These are phyloP conservation scores for Eupithecia exiguata DNA, from an alignment of 2,888 invertebrate species.

Conservation along the genomic window DNA sequence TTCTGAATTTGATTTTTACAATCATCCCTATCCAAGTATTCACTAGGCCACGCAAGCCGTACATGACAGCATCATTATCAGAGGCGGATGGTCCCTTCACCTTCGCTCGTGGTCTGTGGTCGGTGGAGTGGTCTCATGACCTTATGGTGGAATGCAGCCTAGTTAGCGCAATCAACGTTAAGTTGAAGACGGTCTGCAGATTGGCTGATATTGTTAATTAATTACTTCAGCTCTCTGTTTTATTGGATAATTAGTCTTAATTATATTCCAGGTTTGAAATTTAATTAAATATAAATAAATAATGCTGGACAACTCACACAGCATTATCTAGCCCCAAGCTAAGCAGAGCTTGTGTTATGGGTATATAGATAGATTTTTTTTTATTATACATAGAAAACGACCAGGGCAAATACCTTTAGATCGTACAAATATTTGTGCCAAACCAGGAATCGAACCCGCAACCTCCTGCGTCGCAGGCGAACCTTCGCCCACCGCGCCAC, in stretches of 20 bases:
- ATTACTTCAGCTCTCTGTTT: neutral
- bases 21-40: neutral
- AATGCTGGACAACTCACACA: too few relatives aligned
- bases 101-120: neutral
- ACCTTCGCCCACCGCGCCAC: too few relatives aligned
- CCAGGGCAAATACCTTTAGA: too few relatives aligned
- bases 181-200: neutral
- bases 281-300: too few relatives aligned
- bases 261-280: neutral
- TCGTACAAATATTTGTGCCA: too few relatives aligned
- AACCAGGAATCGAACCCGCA: too few relatives aligned
- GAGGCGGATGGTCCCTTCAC: neutral
- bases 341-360: too few relatives aligned
- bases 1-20: too few relatives aligned
- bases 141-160: slow-evolving; percentile 3
- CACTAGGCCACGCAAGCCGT: neutral
- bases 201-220: neutral
- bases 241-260: neutral
- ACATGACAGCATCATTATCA: neutral
- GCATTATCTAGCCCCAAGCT: too few relatives aligned
- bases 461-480: too few relatives aligned
- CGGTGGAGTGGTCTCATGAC: neutral
- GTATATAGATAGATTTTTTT: too few relatives aligned
- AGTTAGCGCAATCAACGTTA: neutral
- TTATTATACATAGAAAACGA: too few relatives aligned